Conservation (phyloP, 2,888 invertebrate genomes). For the Melieria picta region DNA sequence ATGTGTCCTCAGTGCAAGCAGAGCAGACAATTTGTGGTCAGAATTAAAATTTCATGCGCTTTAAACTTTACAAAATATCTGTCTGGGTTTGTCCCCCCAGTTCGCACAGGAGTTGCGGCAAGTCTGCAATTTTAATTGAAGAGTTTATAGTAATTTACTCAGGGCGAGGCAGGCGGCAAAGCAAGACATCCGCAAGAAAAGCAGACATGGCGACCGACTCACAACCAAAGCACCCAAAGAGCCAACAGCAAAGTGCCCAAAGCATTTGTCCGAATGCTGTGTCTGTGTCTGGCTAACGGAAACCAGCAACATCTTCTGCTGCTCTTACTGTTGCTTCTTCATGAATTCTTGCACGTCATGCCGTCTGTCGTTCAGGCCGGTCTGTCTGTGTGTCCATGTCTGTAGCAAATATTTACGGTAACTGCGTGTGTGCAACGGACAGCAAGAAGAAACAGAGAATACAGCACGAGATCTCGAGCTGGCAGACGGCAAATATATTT, state of each 20-base stretch:
- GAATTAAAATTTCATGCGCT: slow-evolving; percentile 30
- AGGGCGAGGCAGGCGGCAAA: slow-evolving; percentile 28
- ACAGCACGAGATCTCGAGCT: too few relatives aligned
- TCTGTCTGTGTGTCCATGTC: not conserved
- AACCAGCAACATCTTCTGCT: too few relatives aligned
- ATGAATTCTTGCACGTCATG: not conserved
- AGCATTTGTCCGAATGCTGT: not conserved
- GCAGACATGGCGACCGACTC: slow-evolving; percentile 7
- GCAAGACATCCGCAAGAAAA: not conserved
- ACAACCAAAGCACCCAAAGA: not conserved
- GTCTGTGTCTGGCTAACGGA: not conserved
- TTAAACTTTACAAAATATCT: slow-evolving; percentile 17
- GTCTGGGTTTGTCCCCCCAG: slow-evolving; percentile 11
- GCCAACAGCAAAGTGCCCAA: not conserved
- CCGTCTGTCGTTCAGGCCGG: not conserved
- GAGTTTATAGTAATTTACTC: slow-evolving; percentile 54
- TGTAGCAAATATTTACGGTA: not conserved
- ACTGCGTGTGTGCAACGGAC: not conserved
- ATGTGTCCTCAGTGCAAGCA: not conserved
- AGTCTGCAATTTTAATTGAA: slow-evolving; percentile 53
- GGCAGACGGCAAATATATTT: not conserved
- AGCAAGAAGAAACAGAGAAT: too few relatives aligned
- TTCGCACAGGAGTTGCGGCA: slow-evolving; percentile 23
- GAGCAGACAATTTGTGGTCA: slow-evolving; percentile 13
- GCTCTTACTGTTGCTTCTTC: not conserved